Base-by-base conservation (phyloP, 2,888 invertebrate genomes). In the Phymatocera aterrima region DNA sequence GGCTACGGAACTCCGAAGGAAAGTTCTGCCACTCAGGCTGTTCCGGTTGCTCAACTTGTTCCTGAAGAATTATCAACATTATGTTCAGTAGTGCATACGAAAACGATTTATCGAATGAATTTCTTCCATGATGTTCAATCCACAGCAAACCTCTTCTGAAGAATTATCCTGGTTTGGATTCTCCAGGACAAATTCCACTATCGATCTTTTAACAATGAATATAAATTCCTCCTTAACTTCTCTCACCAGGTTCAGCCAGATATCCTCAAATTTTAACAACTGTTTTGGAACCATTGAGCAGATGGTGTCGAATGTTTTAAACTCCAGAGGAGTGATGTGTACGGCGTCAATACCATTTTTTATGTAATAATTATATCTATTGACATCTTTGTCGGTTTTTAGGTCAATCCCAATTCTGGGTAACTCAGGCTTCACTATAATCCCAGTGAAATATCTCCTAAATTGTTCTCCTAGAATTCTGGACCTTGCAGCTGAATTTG, bases 301-400 rank as follows among this genome's bases (percentile, higher is more conserved):
- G 48, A 96, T 95, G 86, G 92, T 92, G 77, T 93, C 91, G 77
- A 97, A 91, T 86, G 96, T 94, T 84, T 93, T 93, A 78, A 94
- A 93, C 87, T 96, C 96, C 86, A 98, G 93, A 6, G 97, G 95
- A 0, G 97, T 95, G 0, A 98, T 96, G 87, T 97, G 96, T 83
- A 97, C 94, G 0, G 97, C 97, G 87, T 98, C 97, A 43, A 97
- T 95, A 1, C 98, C 98, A 89, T 97, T 95, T 85, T 95, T 95
- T 79, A 98, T 94, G 86, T 98, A 98, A 90, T 97, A 97, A 89
- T 97, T 96, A 90, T 98, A 98, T 81, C 97, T 93, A 74, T 95
- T 90, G 84, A 95, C 90, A 87, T 95, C 94, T 83, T 93, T 93
- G 86, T 96, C 96, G 64, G 93, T 93, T 2, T 91, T 91, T 51